Conservation (phyloP, 2,888 invertebrate species). For the Ormyrus pomaceus region DNA sequence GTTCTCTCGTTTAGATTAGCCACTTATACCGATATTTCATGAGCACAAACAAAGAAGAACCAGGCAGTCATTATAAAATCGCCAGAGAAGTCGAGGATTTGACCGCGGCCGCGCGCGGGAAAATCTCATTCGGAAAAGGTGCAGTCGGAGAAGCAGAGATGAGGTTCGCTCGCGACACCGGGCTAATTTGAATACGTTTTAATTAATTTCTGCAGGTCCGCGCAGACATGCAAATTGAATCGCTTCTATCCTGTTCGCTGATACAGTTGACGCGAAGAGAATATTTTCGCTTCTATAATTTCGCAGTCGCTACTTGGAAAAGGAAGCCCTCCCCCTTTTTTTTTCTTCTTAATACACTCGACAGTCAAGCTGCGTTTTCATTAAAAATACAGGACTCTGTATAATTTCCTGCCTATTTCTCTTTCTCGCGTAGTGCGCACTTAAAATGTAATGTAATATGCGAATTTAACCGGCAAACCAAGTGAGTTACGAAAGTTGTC, state of each 20-base stretch:
- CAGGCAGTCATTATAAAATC: no score
- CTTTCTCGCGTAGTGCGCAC: background rate
- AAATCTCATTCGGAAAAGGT: no score
- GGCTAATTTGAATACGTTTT: conserved; percentile 34
- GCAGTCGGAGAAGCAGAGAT: background rate
- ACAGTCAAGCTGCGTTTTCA: conserved; percentile 13
- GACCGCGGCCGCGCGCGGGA: no score
- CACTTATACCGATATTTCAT: no score
- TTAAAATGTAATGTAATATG: no score
- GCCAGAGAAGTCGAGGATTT: no score
- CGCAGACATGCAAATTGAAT: conserved; percentile 32
- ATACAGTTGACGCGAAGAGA: conserved; percentile 29
- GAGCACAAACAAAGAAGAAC: no score
- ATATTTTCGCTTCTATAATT: conserved; percentile 38
- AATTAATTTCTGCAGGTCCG: conserved; percentile 21
- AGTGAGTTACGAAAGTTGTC: no score
- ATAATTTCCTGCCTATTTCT: conserved; percentile 4
- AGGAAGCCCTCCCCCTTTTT: background rate
- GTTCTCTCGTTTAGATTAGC: no score
- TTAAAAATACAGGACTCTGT: conserved; percentile 31
- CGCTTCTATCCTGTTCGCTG: background rate
- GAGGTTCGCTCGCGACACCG: background rate
- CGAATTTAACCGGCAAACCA: no score
- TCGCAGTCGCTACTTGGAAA: background rate
- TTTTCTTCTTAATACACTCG: background rate